Evolutionary conservation across 2,888 invertebrate species (phyloP).

Genomic region (Pherbina coryleti): DNA sequence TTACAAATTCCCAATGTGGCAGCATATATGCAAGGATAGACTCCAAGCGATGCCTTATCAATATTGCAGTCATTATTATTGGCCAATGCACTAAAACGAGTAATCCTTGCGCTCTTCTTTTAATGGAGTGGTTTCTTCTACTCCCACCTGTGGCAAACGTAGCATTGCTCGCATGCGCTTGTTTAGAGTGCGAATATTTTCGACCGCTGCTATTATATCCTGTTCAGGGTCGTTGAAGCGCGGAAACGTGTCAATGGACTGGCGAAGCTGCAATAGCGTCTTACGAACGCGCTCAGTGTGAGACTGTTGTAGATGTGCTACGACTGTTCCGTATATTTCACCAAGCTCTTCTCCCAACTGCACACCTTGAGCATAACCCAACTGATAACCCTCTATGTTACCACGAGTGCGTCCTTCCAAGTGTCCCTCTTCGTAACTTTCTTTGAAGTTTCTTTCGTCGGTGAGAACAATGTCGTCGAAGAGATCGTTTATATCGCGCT

Average conservation of each 20-base stretch:
- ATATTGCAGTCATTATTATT: constrained; percentile 44
- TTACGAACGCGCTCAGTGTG: constrained; percentile 72
- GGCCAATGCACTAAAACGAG: constrained; percentile 50
- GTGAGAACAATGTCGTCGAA: constrained; percentile 79
- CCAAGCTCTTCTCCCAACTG: constrained; percentile 84
- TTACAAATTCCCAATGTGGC: constrained; percentile 75
- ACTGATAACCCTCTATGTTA: constrained; percentile 73
- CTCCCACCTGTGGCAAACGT: neutral
- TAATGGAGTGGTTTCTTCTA: neutral
- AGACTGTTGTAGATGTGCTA: constrained; percentile 72
- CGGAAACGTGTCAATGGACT: constrained; percentile 77
- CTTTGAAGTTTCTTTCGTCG: constrained; percentile 76
- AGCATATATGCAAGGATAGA: constrained; percentile 72
- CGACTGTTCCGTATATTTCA: constrained; percentile 76
- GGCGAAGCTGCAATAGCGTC: constrained; percentile 73
- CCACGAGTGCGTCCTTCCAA: constrained; percentile 75
- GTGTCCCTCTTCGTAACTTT: constrained; percentile 79
- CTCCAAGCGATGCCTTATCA: constrained; percentile 70
- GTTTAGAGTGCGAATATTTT: constrained; percentile 77
- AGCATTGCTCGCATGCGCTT: constrained; percentile 78
- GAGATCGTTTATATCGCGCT: constrained; percentile 80
- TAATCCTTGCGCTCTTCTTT: constrained; percentile 54
- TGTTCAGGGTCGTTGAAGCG: constrained; percentile 74
- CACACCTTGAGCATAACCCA: constrained; percentile 83
- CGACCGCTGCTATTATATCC: constrained; percentile 76